Evolutionary conservation across 2,113 vertebrate genomes (phyloP), one percentile per base, ranked within the genome.

Genomic region (Lampris megalopsis): DNA sequence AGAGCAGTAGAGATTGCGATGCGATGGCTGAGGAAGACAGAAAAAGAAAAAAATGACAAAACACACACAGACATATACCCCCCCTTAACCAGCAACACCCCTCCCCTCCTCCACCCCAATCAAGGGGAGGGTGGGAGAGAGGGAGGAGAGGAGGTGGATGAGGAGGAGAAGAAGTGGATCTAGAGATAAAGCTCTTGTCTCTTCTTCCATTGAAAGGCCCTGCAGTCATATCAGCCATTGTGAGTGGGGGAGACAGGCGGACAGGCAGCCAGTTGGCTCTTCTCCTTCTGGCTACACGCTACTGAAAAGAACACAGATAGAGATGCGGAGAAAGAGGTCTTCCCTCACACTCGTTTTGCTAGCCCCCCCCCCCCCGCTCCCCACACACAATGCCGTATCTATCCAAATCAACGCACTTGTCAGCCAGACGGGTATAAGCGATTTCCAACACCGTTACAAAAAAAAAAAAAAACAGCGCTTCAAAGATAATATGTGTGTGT

Each of bases 181-280:
- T 90, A 67, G 83, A 92, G 90, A 93, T 92, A 92, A 92, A 92
- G 88, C 91, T 83, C 91, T 88, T 85, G 86, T 89, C 91, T 91
- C 89, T 62, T 74, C 85, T 90, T 85, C 83, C 79, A 65, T 24
- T 80, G 77, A 86, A 82, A 91, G 84, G 82, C 84, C 93, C 90
- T 63, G 83, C 81, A 91, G 93, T 88, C 88, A 90, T 83, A 80
- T 87, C 91, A 75, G 82, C 80, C 79, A 87, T 90, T 89, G 88
- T 90, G 86, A 88, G 87, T 24, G 24, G 77, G 78, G 84, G 86
- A 90, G 82, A 90, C 87, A 74, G 57, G 82, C 63, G 60, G 79
- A 75, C 76, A 73, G 79, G 74, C 62, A 77, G 86, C 63, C 86
- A 82, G 80, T 91, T 92, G 89, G 90, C 88, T 24, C 24, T 81